These are phyloP conservation scores for Orthonyx spaldingii DNA, from an alignment of 2,113 vertebrate genomes.

Conservation along the genomic window DNA sequence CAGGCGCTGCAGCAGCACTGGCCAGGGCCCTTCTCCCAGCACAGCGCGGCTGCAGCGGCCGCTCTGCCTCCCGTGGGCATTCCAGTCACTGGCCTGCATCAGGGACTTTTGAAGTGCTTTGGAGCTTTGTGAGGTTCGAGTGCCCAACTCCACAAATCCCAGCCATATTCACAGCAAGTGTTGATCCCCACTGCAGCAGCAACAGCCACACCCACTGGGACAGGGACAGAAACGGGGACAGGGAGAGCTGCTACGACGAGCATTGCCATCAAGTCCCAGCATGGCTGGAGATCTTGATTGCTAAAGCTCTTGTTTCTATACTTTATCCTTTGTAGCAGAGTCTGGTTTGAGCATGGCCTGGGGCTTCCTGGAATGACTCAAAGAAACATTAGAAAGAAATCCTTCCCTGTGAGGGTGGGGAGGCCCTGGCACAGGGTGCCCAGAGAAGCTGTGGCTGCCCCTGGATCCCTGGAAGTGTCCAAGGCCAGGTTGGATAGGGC, in stretches of 20 bases:
- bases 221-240: not conserved
- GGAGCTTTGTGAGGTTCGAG: not conserved
- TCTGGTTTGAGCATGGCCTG: not conserved
- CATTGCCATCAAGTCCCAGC: no score
- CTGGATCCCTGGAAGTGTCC: not conserved
- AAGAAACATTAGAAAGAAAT: not conserved
- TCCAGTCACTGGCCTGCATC: not conserved
- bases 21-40: not conserved
- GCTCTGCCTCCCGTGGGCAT: not conserved
- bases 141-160: not conserved
- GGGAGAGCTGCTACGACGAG: accelerated
- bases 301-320: not conserved
- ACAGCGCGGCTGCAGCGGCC: not conserved
- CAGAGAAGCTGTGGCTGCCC: not conserved
- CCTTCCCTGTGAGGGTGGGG: not conserved
- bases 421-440: not conserved
- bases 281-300: not conserved
- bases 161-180: not conserved
- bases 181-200: not conserved
- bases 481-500: not conserved
- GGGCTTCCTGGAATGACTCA: not conserved
- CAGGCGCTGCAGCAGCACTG: not conserved
- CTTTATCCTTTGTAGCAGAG: not conserved
- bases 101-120: not conserved
- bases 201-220: accelerated